Evolutionary conservation across 2,113 vertebrate species (phyloP).

Genomic region (Muntiacus reevesi): DNA sequence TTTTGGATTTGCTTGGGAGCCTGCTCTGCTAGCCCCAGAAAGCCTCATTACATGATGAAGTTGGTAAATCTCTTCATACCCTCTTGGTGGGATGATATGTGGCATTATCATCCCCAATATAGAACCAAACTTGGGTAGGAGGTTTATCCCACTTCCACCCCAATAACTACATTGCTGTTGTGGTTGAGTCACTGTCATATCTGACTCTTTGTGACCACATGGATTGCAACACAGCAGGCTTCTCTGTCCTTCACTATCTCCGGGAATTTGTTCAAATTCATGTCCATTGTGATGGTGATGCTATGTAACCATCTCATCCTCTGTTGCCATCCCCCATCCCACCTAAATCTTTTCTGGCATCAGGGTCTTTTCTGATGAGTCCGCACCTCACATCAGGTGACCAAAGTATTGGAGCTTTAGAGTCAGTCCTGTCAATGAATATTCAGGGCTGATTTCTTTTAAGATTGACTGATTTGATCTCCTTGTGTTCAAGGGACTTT

Average conservation of each 20-base stretch:
- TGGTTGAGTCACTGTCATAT: fast-evolving
- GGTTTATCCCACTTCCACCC: background rate
- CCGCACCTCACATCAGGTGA: fast-evolving
- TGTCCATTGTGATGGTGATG: background rate
- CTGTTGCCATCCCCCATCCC: fast-evolving
- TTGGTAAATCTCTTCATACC: background rate
- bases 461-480: background rate
- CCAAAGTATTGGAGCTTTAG: background rate
- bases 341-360: background rate
- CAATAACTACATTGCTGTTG: background rate
- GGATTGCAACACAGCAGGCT: background rate
- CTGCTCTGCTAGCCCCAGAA: background rate
- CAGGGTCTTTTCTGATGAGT: background rate
- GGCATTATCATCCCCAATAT: background rate
- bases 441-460: background rate
- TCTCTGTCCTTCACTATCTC: background rate
- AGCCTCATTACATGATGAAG: background rate
- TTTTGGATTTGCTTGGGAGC: background rate
- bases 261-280: fast-evolving
- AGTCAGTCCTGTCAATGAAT: background rate
- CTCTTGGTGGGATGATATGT: background rate
- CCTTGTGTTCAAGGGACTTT: background rate
- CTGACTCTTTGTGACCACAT: background rate
- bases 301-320: background rate
- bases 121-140: background rate